phyloP scores from a whole-genome alignment of 2,888 invertebrate genomes.

The Elgonia sp. region DNA sequence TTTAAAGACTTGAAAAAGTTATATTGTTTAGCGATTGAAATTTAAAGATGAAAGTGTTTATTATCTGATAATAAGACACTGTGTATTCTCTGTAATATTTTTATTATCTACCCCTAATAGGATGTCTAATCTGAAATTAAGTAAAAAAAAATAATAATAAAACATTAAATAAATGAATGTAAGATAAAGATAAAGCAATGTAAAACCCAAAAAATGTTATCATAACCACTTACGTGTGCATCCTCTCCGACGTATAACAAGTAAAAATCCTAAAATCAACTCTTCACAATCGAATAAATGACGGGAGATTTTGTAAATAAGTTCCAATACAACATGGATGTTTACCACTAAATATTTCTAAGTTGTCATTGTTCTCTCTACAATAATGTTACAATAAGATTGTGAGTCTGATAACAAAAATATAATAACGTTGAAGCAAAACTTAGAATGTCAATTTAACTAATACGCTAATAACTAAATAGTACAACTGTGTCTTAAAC shows the following conservation, averaged over 20 bases:
- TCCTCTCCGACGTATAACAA: constrained; percentile 39
- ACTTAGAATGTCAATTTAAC: constrained; percentile 71
- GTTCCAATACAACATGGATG: constrained; percentile 51
- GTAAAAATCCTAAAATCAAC: constrained; percentile 20
- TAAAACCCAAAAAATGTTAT: constrained; percentile 31
- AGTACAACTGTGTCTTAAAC: constrained; percentile 66
- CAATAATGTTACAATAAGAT: constrained; percentile 57
- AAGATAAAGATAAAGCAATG: neutral
- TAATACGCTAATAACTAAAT: constrained; percentile 48
- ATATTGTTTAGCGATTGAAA: constrained; percentile 3
- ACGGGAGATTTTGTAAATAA: constrained; percentile 69
- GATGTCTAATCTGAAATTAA: constrained; percentile 19
- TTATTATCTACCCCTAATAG: constrained; percentile 28
- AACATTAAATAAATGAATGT: neutral
- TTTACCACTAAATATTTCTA: constrained; percentile 61
- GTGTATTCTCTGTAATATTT: constrained; percentile 56
- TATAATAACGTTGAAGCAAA: constrained; percentile 48
- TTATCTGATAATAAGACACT: constrained; percentile 34
- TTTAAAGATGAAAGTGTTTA: constrained; percentile 42
- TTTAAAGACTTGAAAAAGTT: neutral
- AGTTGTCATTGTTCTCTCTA: constrained; percentile 55
- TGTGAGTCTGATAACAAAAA: constrained; percentile 56
- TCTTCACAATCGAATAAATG: constrained; percentile 67
- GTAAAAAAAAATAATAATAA: neutral
- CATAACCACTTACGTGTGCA: constrained; percentile 57